Base-by-base conservation (phyloP, 2,888 invertebrate genomes). In the Eumerus sabulonum region DNA sequence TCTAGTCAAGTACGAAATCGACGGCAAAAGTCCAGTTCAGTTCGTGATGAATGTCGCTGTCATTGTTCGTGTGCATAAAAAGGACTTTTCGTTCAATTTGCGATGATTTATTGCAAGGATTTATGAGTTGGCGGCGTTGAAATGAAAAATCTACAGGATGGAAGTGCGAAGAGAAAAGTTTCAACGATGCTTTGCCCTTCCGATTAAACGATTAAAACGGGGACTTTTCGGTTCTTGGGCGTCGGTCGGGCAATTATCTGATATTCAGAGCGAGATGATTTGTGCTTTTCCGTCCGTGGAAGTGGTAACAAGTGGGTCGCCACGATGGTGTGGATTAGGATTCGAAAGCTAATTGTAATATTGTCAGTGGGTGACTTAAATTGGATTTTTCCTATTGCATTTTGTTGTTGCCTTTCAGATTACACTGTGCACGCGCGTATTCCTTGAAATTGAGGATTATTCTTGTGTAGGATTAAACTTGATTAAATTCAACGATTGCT, bases 91-190 rank as follows among this genome's bases (percentile, higher is more conserved):
- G 66, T 67, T 77, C 44, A 60, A 76, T 66, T 72, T 60, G 17
- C 42, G 57, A 72, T 77, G 76, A 77, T 77, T 77, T 77, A 77
- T 77, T 77, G 62, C 72, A 18, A 60, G 66, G 76, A 77, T 77
- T 72, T 72, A 77, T 77, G 76, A 77, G 72, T 72, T 72, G 62
- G 72, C 42, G 72, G 76, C 72, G 72, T 72, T 77, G 72, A 72
- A 72, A 67, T 72, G 72, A 72, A 72, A 77, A 72, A 72, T 77
- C 76, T 66, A 7, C 27, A 27, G 27, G 27, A 27, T 4, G 27
- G 7, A 27, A 27, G 27, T 7, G 27, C 2, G 27, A 27, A 27
- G 51, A 57, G 38, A 60, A 66, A 77, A 77, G 51, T 71, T 72
- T 62, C 62, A 50, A 66, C 42, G 60, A 42, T 42, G 56, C 44